phyloP scores from a whole-genome alignment of 2,888 invertebrate species.

The Pammene fasciana region DNA sequence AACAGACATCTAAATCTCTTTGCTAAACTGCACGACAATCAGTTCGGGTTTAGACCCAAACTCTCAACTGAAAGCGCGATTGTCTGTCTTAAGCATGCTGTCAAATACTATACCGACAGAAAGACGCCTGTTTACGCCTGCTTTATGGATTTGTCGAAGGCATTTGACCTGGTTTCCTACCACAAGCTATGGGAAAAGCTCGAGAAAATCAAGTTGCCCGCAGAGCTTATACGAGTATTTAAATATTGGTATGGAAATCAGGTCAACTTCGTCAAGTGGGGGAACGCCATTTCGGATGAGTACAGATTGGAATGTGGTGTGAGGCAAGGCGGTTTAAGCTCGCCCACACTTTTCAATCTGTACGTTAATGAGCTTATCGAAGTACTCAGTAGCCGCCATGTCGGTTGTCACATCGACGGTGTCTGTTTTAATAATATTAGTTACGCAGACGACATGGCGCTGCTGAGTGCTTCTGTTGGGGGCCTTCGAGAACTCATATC shows the following conservation, averaged over 20 bases:
- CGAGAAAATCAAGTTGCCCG: not conserved
- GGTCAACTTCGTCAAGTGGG: not conserved
- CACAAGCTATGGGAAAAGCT: not conserved
- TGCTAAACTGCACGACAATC: too few species aligned
- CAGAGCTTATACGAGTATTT: not conserved
- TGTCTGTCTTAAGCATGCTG: not conserved
- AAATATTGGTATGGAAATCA: not conserved
- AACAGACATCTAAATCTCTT: not conserved
- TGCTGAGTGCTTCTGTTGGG: not conserved
- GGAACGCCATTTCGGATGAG: not conserved
- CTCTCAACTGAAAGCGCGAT: not conserved
- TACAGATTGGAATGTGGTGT: not conserved
- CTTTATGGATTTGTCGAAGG: not conserved
- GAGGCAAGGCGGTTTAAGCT: not conserved
- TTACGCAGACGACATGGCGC: not conserved
- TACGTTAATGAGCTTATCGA: not conserved
- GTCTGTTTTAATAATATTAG: not conserved
- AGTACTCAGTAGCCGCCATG: not conserved
- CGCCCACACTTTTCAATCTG: not conserved
- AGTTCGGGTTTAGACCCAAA: too few species aligned
- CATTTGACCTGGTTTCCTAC: conserved; percentile 1
- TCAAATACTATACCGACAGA: not conserved
- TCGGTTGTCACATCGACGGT: not conserved
- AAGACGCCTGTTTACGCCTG: not conserved
- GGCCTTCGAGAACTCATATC: not conserved